Conservation (phyloP, 2,797 vertebrate species). For the Pseudomugil gertrudae region DNA sequence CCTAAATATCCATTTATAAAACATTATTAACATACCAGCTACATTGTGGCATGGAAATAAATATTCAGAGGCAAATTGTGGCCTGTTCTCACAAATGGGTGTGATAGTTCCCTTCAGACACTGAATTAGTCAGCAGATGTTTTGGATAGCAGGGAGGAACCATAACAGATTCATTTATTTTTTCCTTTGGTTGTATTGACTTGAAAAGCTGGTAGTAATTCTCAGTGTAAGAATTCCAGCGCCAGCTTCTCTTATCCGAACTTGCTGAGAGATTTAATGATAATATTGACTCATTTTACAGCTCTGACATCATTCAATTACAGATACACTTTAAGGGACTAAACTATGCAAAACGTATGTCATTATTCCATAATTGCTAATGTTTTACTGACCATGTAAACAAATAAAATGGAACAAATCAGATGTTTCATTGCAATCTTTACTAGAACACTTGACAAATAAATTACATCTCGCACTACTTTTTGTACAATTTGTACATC, state of each 20-base stretch:
- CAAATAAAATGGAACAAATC: neutral
- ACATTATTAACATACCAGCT: neutral
- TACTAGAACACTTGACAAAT: constrained; percentile 42
- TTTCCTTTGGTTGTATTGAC: neutral
- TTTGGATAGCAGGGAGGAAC: neutral
- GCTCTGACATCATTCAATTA: neutral
- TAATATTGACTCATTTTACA: constrained; percentile 24
- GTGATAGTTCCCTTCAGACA: neutral
- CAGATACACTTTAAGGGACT: neutral
- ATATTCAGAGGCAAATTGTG: neutral
- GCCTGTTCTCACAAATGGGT: neutral
- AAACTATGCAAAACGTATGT: too few relatives aligned
- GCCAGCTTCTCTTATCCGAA: constrained; percentile 22
- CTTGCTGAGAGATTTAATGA: constrained; percentile 9
- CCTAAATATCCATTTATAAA: neutral
- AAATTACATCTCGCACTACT: constrained; percentile 34
- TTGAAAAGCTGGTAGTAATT: neutral
- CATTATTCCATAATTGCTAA: neutral
- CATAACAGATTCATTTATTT: neutral
- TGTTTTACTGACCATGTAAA: neutral
- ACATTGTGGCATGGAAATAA: neutral
- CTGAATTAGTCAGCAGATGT: neutral
- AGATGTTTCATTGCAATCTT: constrained; percentile 39
- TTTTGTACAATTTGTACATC: constrained; percentile 4
- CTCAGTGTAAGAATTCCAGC: neutral